Base-by-base conservation (phyloP, 35 echinoderm and acorn worm genomes). In the Strongylocentrotus purpuratus region DNA sequence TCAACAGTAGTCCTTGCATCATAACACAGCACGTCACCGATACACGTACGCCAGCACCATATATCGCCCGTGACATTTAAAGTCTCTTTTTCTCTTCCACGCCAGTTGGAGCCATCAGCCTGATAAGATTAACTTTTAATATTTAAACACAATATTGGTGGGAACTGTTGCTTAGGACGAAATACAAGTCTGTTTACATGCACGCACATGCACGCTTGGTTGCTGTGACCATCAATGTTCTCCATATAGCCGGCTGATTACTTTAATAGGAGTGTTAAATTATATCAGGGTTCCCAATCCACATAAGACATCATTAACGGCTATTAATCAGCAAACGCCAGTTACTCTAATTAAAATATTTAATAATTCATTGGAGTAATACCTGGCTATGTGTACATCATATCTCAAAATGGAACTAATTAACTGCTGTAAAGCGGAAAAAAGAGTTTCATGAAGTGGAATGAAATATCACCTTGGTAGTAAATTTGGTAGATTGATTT, bases 81-180 rank as follows among this genome's bases (percentile, higher is more conserved):
- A 78, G 65, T 7, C 65, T 28, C 4, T 28, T 55, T 78, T 78
- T 78, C 65, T 78, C 22, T 78, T 78, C 65, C 65, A n/a, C 65
- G 65, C 65, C 65, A 78, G 65, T 78, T 28, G 28, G 65, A 78
- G 65, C 65, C 65, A 78, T n/a, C 65, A 78, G 65, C 65, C 20
- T 78, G 65, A 78, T 78, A 28, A n/a, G 65, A 78, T 78, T 78
- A 78, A n/a, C 28, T 78, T 78, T 78, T 78, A 78, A 78, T 78
- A 78, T 78, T 78, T 78, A 78, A 78, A 78, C 65, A 78, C 20
- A 78, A 78, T 78, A 78, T 78, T 78, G 65, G 65, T 22, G 25
- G 18, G 65, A 78, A 78, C 65, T 78, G 65, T 78, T 78, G 65
- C 65, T 28, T 22, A 5, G 65, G 25, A 78, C 0, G 65, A n/a